These are phyloP conservation scores for Urechis unicinctus DNA, from an alignment of 2,888 invertebrate species.

Conservation along the genomic window DNA sequence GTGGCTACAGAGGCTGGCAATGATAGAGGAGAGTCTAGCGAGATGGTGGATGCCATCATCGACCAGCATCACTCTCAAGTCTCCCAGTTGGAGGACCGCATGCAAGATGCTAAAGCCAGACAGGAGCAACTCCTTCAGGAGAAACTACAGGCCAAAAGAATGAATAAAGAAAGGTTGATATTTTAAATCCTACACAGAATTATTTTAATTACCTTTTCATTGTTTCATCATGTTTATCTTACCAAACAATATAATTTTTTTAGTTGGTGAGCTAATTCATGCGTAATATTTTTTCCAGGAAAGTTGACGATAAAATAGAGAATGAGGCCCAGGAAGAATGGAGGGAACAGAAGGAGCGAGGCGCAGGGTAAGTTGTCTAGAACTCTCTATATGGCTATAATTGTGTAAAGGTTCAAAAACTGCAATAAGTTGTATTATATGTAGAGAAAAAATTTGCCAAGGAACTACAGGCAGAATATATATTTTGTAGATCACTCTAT, in stretches of 20 bases:
- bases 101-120: slow-evolving; percentile 30
- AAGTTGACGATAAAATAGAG: slow-evolving; percentile 31
- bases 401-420: no score
- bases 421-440: no score
- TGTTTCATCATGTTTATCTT: no score
- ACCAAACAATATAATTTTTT: slow-evolving; percentile 1
- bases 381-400: no score
- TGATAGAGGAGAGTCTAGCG: background rate
- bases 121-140: slow-evolving; percentile 38
- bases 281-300: slow-evolving; percentile 22
- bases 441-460: no score
- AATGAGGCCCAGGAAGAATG: slow-evolving; percentile 30
- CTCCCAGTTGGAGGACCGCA: slow-evolving; percentile 29
- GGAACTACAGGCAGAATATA: no score
- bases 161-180: slow-evolving; percentile 30
- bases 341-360: slow-evolving; percentile 25
- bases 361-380: slow-evolving; percentile 40
- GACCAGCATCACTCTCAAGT: slow-evolving; percentile 18
- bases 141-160: slow-evolving; percentile 36
- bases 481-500: background rate
- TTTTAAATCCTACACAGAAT: background rate
- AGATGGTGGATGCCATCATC: slow-evolving; percentile 10
- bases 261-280: background rate
- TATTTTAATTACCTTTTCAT: background rate
- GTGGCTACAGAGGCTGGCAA: background rate